phyloP scores from a whole-genome alignment of 2,797 vertebrate genomes.

The Artibeus lituratus region DNA sequence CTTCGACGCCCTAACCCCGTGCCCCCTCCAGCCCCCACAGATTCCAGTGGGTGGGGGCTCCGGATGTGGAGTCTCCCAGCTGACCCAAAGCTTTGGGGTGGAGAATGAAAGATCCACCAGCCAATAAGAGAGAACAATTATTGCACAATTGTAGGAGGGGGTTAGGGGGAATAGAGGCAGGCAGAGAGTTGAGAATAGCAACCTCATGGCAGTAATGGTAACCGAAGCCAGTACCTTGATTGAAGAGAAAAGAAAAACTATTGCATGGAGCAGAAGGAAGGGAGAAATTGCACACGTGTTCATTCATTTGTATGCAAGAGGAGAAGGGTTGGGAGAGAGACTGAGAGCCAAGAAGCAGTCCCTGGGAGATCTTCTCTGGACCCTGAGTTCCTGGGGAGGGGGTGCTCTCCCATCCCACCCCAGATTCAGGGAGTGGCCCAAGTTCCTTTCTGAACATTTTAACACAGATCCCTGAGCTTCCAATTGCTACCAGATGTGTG shows the following conservation, averaged over 20 bases:
- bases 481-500: conserved; percentile 60
- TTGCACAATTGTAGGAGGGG: not conserved
- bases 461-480: not conserved
- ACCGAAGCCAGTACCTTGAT: not conserved
- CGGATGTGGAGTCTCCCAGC: conserved; percentile 38
- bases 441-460: conserved; percentile 30
- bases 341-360: conserved; percentile 13
- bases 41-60: conserved; percentile 61
- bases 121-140: not conserved
- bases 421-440: conserved; percentile 31
- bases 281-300: not conserved
- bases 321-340: not conserved
- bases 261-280: not conserved
- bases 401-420: not conserved
- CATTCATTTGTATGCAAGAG: not conserved
- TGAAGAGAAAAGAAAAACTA: not conserved
- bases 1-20: not conserved
- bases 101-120: not conserved
- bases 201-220: not conserved
- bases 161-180: no score
- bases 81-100: conserved; percentile 36
- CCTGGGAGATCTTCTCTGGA: conserved; percentile 27
- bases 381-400: conserved; percentile 41
- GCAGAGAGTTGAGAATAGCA: not conserved
- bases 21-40: conserved; percentile 51